These are phyloP conservation scores for Enteromius radiatus DNA, from an alignment of 2,797 vertebrate genomes.

Conservation along the genomic window DNA sequence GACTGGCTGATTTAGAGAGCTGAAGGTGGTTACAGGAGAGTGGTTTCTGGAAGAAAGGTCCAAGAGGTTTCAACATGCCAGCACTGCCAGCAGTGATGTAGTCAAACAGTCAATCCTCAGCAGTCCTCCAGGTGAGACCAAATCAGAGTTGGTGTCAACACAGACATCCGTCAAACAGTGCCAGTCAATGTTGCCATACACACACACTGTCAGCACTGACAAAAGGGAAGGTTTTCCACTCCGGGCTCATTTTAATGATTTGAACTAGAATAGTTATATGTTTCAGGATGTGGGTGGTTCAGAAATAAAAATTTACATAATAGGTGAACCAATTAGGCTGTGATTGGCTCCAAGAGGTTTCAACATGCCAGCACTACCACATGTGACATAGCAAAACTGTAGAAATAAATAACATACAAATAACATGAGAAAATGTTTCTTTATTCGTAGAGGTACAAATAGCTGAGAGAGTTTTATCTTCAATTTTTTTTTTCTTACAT, in stretches of 20 bases:
- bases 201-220: neutral
- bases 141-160: neutral
- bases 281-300: no score
- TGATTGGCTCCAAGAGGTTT: no score
- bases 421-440: no score
- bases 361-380: no score
- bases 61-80: slow-evolving; percentile 87
- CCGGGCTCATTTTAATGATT: neutral
- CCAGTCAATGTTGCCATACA: neutral
- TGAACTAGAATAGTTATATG: no score
- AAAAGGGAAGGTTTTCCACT: neutral
- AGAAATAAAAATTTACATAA: no score
- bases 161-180: neutral
- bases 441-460: no score
- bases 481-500: no score
- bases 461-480: no score
- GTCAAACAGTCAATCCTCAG: slow-evolving; percentile 89
- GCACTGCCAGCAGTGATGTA: slow-evolving; percentile 82
- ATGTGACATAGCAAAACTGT: no score
- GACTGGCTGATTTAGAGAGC: slow-evolving; percentile 78
- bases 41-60: slow-evolving; percentile 97
- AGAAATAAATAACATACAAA: no score
- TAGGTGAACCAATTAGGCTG: no score
- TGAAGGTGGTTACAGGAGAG: slow-evolving; percentile 91
- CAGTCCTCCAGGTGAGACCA: slow-evolving; percentile 80